Evolutionary conservation across 2,113 vertebrate species (phyloP).

Genomic region (Megaptera novaeangliae): DNA sequence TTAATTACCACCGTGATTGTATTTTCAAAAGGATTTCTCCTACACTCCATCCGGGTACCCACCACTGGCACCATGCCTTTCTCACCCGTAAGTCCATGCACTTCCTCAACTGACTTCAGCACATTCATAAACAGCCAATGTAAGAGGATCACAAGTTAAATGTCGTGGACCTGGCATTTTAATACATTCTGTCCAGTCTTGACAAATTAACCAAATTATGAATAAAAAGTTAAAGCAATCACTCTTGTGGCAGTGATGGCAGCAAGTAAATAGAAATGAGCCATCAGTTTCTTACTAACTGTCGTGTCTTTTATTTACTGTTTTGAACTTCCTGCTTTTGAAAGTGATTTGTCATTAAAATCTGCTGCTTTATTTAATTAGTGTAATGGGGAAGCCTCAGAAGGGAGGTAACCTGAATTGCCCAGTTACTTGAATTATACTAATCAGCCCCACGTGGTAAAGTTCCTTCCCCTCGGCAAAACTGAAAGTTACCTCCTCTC

Average conservation of each 20-base stretch:
- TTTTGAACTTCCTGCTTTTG: not conserved
- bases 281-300: not conserved
- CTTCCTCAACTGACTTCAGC: not conserved
- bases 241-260: not conserved
- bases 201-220: not conserved
- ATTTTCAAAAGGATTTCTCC: not conserved
- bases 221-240: not conserved
- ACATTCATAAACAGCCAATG: not conserved
- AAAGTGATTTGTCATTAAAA: slow-evolving; percentile 27
- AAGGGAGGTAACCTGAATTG: not conserved
- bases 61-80: not conserved
- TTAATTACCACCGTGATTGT: not conserved
- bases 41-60: not conserved
- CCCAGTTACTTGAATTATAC: slow-evolving; percentile 17
- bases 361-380: slow-evolving; percentile 26
- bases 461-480: not conserved
- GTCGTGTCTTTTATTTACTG: not conserved
- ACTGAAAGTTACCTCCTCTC: not conserved
- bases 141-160: not conserved
- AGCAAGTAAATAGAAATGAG: not conserved
- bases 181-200: not conserved
- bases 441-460: not conserved
- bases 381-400: not conserved
- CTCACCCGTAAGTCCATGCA: not conserved
- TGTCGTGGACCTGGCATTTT: not conserved